Conservation (phyloP, 92 coral and sea anemone genomes). For the Palythoa grandis region DNA sequence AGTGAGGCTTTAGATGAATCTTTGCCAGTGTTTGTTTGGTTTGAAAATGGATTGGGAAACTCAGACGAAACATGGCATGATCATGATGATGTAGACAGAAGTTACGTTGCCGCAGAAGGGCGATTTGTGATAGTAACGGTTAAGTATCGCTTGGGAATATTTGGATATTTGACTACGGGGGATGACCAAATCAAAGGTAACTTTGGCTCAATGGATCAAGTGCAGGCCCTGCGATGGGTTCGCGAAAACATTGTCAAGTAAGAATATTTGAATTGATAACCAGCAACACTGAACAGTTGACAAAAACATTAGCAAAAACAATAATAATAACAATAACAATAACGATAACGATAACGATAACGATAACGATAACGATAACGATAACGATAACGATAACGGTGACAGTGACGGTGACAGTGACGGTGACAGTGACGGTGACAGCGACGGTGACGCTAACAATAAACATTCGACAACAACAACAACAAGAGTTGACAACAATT, state of each 20-base stretch:
- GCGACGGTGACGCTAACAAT: no score
- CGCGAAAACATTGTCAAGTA: constrained; percentile 7
- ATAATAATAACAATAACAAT: no score
- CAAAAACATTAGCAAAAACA: no score
- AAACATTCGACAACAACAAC: no score
- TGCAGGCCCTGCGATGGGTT: constrained; percentile 1
- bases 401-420: no score
- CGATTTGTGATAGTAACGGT: neutral
- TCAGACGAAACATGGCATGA: neutral
- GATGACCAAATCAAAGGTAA: constrained; percentile 5
- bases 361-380: no score
- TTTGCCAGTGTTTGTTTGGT: neutral
- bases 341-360: no score
- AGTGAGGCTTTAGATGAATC: neutral
- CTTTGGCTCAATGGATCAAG: constrained; percentile 15
- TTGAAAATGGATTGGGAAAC: neutral
- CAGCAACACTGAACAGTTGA: no score
- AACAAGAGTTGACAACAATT: no score
- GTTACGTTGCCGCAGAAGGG: constrained; percentile 12
- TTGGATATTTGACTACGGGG: constrained; percentile 23
- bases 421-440: no score
- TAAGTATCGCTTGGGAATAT: neutral
- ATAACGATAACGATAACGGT: no score
- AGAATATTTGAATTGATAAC: neutral
- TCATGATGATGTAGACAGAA: neutral